Evolutionary conservation across 2,797 vertebrate genomes (phyloP).

Genomic region (Syngnathus acus): DNA sequence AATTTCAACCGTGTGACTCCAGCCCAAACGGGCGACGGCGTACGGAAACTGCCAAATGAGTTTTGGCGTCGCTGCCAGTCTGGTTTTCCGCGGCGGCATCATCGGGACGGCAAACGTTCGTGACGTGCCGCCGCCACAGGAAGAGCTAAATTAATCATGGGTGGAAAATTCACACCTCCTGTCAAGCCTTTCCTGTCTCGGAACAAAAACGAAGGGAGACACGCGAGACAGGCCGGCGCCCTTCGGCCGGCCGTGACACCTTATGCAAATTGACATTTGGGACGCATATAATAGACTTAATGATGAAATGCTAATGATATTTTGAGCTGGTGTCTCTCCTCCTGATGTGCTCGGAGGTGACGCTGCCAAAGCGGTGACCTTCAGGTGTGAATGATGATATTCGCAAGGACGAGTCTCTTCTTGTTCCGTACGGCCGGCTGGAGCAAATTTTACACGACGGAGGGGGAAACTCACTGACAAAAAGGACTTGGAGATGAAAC

Average conservation of each 20-base stretch:
- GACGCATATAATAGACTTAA: slow-evolving; percentile 35
- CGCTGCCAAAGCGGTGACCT: slow-evolving; percentile 36
- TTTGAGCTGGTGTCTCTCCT: slow-evolving; percentile 26
- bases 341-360: slow-evolving; percentile 35
- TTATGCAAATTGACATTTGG: slow-evolving; percentile 54
- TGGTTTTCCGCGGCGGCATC: not conserved
- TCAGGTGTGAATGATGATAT: slow-evolving; percentile 40
- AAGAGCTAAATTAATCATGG: slow-evolving; percentile 50
- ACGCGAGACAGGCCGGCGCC: slow-evolving; percentile 29
- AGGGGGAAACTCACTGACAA: slow-evolving; percentile 8
- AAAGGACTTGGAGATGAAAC: slow-evolving; percentile 10
- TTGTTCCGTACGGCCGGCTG: slow-evolving; percentile 8
- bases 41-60: not conserved
- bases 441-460: slow-evolving; percentile 5
- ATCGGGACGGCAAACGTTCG: not conserved
- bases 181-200: slow-evolving; percentile 48
- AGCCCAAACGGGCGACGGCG: not conserved
- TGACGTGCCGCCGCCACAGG: slow-evolving; percentile 21
- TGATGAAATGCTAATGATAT: slow-evolving; percentile 48
- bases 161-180: slow-evolving; percentile 57
- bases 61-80: slow-evolving; percentile 1
- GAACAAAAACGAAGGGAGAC: slow-evolving; percentile 46
- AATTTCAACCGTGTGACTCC: not conserved
- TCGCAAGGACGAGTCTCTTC: slow-evolving; percentile 22
- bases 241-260: slow-evolving; percentile 40